phyloP scores from a whole-genome alignment of 1,140 invertebrate species.

The Dendroctonus ponderosae region DNA sequence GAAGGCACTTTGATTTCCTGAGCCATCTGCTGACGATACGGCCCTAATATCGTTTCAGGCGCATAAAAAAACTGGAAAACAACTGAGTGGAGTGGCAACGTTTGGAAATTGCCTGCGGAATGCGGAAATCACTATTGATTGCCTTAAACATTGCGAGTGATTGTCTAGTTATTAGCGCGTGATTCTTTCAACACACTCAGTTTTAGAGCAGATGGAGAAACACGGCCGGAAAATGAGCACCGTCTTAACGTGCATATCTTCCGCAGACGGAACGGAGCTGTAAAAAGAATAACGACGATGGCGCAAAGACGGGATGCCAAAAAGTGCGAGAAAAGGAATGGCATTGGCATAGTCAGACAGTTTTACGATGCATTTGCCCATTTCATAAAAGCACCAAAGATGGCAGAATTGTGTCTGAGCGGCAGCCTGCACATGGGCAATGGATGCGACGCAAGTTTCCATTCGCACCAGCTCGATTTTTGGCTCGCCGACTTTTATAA shows the following conservation, averaged over 20 bases:
- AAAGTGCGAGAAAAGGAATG: constrained; percentile 6
- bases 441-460: too few species aligned
- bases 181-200: too few species aligned
- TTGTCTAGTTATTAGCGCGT: too few species aligned
- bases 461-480: too few species aligned
- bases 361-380: constrained; percentile 10
- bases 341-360: constrained; percentile 13
- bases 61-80: constrained; percentile 16
- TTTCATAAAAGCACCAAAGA: constrained; percentile 13
- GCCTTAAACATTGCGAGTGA: too few species aligned
- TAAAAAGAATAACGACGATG: not conserved
- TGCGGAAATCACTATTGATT: too few species aligned
- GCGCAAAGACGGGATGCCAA: constrained; percentile 1
- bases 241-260: not conserved
- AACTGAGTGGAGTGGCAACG: constrained; percentile 1
- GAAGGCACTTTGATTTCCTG: constrained; percentile 33
- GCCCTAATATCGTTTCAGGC: constrained; percentile 25
- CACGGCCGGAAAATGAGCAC: too few species aligned
- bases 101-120: too few species aligned
- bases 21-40: constrained; percentile 27
- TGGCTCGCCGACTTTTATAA: too few species aligned
- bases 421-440: not conserved
- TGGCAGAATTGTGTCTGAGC: not conserved
- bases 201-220: too few species aligned
- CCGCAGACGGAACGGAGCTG: not conserved